phyloP scores from a whole-genome alignment of 1,140 invertebrate species.

The Drosophila trapezifrons region DNA sequence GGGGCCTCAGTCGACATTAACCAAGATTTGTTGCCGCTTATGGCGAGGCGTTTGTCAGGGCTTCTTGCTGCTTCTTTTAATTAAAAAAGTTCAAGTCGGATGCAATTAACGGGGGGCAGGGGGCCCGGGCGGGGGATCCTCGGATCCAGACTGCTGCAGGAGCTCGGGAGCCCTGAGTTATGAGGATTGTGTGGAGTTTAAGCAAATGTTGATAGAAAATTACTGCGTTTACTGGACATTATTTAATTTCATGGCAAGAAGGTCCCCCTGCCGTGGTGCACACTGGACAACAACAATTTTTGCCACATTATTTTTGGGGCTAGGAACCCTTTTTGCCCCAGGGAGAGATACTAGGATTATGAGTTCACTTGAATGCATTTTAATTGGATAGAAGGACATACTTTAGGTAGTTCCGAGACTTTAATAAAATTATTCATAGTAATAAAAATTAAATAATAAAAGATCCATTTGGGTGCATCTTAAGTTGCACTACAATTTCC shows the following conservation, averaged over 20 bases:
- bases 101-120: constrained; percentile 60
- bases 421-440: too few relatives aligned
- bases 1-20: constrained; percentile 66
- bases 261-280: neutral
- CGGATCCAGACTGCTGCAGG: neutral
- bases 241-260: constrained; percentile 25
- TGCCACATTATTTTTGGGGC: neutral
- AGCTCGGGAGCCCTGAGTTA: constrained; percentile 32
- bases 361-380: neutral
- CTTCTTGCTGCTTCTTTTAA: constrained; percentile 70
- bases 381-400: neutral
- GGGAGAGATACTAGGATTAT: neutral
- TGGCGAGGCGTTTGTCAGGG: constrained; percentile 65
- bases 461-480: too few relatives aligned
- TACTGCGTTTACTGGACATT: constrained; percentile 28
- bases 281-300: neutral
- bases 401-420: too few relatives aligned
- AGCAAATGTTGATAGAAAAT: constrained; percentile 44
- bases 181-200: constrained; percentile 34
- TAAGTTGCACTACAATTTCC: too few relatives aligned
- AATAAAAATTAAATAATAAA: too few relatives aligned
- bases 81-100: constrained; percentile 71
- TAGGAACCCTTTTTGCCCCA: too few relatives aligned
- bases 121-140: neutral
- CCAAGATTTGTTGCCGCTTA: constrained; percentile 77